These are phyloP conservation scores for Petrocephalus microphthalmus DNA, from an alignment of 2,113 vertebrate species.

Conservation along the genomic window DNA sequence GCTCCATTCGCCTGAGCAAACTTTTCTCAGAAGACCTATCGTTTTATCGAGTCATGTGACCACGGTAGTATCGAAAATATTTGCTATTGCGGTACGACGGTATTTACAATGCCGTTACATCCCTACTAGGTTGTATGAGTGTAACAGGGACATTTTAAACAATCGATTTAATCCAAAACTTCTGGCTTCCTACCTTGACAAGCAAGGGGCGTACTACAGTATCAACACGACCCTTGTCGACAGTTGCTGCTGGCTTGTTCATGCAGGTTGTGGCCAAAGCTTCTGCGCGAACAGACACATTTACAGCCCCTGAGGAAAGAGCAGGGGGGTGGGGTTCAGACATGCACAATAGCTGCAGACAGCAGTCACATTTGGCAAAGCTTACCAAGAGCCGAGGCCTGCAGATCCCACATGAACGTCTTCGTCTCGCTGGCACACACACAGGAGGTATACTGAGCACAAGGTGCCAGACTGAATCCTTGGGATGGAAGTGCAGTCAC, in stretches of 20 bases:
- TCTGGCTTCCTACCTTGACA: constrained; percentile 59
- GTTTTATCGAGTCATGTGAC: no score
- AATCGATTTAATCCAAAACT: no score
- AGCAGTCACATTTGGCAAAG: neutral
- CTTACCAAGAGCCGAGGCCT: neutral
- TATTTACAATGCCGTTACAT: no score
- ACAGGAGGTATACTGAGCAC: no score
- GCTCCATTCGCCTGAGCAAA: no score
- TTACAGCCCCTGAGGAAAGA: constrained; percentile 31
- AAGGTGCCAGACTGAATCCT: no score
- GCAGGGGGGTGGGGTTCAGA: neutral
- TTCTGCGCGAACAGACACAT: constrained; percentile 66
- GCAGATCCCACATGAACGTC: neutral
- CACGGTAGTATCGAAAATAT: no score
- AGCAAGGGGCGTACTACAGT: constrained; percentile 61
- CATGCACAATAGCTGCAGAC: neutral
- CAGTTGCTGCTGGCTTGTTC: constrained; percentile 56
- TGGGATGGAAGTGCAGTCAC: no score
- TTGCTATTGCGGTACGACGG: no score
- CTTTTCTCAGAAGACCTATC: no score
- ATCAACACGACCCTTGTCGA: constrained; percentile 64
- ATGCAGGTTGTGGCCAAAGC: constrained; percentile 51
- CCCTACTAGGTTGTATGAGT: neutral
- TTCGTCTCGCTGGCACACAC: no score
- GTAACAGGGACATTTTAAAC: no score